Base-by-base conservation (phyloP, 2,113 vertebrate species). In the Antechinus flavipes region DNA sequence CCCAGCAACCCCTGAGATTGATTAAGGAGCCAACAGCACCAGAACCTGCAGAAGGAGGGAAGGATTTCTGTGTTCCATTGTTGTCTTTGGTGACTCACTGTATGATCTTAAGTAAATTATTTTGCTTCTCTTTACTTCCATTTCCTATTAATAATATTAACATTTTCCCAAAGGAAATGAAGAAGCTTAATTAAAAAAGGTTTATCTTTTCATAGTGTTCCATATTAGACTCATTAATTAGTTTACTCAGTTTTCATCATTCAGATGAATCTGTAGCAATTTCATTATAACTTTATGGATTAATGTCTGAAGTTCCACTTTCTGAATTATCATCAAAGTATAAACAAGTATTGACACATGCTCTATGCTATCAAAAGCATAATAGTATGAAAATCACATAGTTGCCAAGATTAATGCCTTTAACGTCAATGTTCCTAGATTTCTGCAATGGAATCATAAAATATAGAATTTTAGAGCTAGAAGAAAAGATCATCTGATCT, bases 201-300 rank as follows among this genome's bases (percentile, higher is more conserved):
- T 58, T 61, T 23, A 68, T 58, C 91, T 92, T 42, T 91, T 84
- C 84, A 89, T 90, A 58, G 12, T 90, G 52, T 56, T 95, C 68
- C 93, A 52, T 92, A 89, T 12, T 0, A 47, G 93, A 91, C 30
- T 94, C 92, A 8, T 92, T 90, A 91, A n/a, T 91, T 23, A 92
- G 16, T 42, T 94, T 25, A 90, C 16, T 47, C 35, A 93, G 49
- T 94, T 42, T 92, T 95, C 89, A 91, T 93, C 96, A 94, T 91
- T 58, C 89, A 76, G 84, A 93, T 58, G 30, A 89, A 35, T 91
- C 89, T 95, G 0, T 90, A 50, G 52, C 93, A 91, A 93, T 46
- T 58, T 91, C 84, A 95, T 93, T 49, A 94, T 90, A 97, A 94
- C 35, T 92, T 93, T 90, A 95, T 50, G n/a, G 94, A 54, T 47